Evolutionary conservation across 2,888 invertebrate species (phyloP).

Genomic region (Cremastinae sp.): DNA sequence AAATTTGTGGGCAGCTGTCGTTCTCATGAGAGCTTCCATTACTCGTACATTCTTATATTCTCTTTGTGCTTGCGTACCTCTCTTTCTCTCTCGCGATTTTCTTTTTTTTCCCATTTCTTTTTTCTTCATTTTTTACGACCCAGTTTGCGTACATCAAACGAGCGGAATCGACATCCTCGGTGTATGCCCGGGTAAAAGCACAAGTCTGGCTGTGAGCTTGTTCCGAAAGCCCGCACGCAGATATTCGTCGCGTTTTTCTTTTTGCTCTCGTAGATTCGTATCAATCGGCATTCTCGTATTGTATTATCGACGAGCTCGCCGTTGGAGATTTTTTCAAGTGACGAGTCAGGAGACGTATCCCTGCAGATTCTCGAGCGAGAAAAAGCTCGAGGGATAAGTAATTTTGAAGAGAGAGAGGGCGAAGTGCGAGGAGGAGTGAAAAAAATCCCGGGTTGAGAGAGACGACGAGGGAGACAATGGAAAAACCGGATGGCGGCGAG

Average conservation of each 20-base stretch:
- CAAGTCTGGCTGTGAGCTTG: too few species aligned
- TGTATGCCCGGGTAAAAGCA: too few species aligned
- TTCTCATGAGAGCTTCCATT: slow-evolving; percentile 48
- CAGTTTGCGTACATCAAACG: slow-evolving; percentile 10
- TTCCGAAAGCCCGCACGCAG: too few species aligned
- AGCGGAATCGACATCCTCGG: background rate
- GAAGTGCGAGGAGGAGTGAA: slow-evolving; percentile 29
- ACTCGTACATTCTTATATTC: slow-evolving; percentile 52
- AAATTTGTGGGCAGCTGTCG: slow-evolving; percentile 53
- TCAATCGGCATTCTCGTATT: too few species aligned
- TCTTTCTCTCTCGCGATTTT: slow-evolving; percentile 46
- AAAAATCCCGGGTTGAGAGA: too few species aligned
- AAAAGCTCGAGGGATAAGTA: background rate
- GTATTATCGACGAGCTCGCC: too few species aligned
- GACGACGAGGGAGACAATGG: slow-evolving; percentile 50
- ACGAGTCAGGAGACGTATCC: too few species aligned
- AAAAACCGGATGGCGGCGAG: slow-evolving; percentile 37
- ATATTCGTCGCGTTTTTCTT: background rate
- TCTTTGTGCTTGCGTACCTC: slow-evolving; percentile 50
- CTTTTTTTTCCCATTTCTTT: slow-evolving; percentile 1
- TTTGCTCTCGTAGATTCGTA: too few species aligned
- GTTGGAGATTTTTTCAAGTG: background rate
- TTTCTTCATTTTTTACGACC: slow-evolving; percentile 3
- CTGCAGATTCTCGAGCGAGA: too few species aligned
- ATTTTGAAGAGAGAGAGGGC: background rate